phyloP scores from a whole-genome alignment of 2,797 vertebrate genomes.

The Semaprochilodus insignis region DNA sequence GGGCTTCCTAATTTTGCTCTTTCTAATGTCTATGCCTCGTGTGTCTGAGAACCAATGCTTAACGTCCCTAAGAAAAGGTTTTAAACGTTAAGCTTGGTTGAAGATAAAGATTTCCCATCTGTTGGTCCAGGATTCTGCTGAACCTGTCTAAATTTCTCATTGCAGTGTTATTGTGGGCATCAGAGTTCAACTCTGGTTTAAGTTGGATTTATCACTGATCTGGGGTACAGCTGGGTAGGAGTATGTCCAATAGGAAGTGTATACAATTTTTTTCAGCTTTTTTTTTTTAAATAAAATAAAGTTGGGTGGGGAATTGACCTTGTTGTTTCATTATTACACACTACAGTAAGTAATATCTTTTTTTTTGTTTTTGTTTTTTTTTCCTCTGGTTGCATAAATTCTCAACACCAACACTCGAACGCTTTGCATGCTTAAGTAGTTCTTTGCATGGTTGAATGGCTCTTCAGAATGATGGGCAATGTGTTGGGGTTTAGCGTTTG shows the following conservation, averaged over 20 bases:
- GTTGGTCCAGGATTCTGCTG: neutral
- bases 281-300: constrained; percentile 66
- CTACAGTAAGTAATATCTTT: neutral
- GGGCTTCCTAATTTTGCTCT: neutral
- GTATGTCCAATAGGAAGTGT: constrained; percentile 55
- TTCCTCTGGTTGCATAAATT: no score
- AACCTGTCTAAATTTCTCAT: neutral
- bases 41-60: neutral
- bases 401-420: no score
- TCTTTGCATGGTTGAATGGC: no score
- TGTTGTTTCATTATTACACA: neutral
- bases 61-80: neutral
- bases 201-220: constrained; percentile 28
- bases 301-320: constrained; percentile 12
- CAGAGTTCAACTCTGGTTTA: neutral
- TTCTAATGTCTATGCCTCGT: neutral
- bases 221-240: constrained; percentile 48
- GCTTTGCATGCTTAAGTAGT: no score
- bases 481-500: no score
- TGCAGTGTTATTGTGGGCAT: constrained; percentile 11
- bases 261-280: constrained; percentile 33
- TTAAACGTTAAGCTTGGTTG: neutral
- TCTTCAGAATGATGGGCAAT: no score
- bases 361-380: no score
- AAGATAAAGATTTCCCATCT: neutral